Conservation (phyloP, 2,113 vertebrate species). For the Tamias sibiricus region DNA sequence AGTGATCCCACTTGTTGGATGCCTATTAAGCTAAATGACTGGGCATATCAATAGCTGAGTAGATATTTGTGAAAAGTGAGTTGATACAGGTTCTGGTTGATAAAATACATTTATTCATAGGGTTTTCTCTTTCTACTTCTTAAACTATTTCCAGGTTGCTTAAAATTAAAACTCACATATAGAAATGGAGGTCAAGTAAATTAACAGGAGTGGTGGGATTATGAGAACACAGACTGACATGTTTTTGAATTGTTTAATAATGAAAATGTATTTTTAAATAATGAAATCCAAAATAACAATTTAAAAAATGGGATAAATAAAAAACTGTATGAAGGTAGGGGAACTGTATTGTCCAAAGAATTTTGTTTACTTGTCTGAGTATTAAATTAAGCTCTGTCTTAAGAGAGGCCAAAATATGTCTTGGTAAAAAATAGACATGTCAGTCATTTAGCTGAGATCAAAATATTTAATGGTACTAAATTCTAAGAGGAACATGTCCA, state of each 20-base stretch:
- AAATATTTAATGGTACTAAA: not conserved
- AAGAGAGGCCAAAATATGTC: not conserved
- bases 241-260: constrained; percentile 13
- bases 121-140: not conserved
- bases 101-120: not conserved
- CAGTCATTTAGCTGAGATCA: not conserved
- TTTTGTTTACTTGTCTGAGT: not conserved
- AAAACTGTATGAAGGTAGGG: not conserved
- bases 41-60: not conserved
- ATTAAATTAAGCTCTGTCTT: not conserved
- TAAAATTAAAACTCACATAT: not conserved
- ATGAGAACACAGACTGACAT: not conserved
- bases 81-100: not conserved
- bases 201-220: not conserved
- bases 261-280: not conserved
- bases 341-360: not conserved
- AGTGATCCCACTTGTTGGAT: not conserved
- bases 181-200: not conserved
- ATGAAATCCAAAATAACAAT: not conserved
- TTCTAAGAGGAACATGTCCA: not conserved
- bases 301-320: not conserved
- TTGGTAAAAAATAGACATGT: not conserved
- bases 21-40: not conserved
- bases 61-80: not conserved
- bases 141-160: constrained; percentile 8